Evolutionary conservation across 23 tunicate species (phyloP).

Genomic region (Halocynthia aurantium): DNA sequence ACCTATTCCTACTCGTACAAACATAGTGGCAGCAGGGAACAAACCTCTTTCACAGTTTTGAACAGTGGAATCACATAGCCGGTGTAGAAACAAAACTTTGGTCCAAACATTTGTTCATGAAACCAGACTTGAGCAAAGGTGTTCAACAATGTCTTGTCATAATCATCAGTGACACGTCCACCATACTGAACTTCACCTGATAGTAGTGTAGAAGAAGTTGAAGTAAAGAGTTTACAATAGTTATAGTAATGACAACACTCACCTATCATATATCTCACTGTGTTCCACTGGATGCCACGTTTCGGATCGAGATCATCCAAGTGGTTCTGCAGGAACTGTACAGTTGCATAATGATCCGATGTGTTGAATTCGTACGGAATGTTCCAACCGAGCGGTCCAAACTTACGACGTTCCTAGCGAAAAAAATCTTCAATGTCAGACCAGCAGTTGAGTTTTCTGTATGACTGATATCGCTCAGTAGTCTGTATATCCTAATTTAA

Average conservation of each 20-base stretch:
- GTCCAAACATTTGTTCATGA: constrained; percentile 85
- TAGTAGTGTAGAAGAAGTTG: no score
- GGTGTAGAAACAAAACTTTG: constrained; percentile 66
- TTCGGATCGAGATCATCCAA: constrained; percentile 85
- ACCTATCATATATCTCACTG: constrained; percentile 97
- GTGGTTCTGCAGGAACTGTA: constrained; percentile 89
- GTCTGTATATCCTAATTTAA: no score
- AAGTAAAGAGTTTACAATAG: neutral
- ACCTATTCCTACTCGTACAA: no score
- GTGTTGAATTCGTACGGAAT: constrained; percentile 98
- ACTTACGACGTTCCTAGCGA: constrained; percentile 86
- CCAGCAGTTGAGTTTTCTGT: no score
- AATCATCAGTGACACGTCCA: constrained; percentile 94
- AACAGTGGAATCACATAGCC: constrained; percentile 78
- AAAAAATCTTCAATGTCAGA: neutral
- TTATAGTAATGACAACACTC: constrained; percentile 4
- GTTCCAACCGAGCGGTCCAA: constrained; percentile 98
- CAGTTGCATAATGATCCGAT: constrained; percentile 92
- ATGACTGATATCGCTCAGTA: no score
- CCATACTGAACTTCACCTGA: constrained; percentile 97
- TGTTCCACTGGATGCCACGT: constrained; percentile 90
- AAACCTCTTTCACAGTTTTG: constrained; percentile 76
- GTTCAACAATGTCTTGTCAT: constrained; percentile 82
- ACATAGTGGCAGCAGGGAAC: neutral
- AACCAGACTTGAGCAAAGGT: constrained; percentile 92